Evolutionary conservation across 2,888 invertebrate genomes (phyloP), one percentile per base, ranked within the genome.

Genomic region (Panorpa germanica): DNA sequence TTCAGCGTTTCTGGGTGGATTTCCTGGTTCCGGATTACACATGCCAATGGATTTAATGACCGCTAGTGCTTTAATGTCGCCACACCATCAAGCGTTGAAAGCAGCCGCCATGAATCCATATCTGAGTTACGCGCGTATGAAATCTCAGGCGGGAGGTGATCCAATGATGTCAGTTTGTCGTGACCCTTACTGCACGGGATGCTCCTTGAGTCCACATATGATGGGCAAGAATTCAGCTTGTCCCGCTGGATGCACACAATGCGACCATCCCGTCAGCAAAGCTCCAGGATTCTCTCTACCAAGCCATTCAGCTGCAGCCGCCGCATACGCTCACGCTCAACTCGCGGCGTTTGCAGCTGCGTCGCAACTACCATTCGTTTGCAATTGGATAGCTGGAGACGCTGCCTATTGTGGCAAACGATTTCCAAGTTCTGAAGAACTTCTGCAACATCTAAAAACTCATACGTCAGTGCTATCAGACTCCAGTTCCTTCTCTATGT

Each of bases 171-270:
- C 83, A 15, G 64, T 73, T 19, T 90, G 90, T 49, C 65, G 88
- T 34, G 90, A 90, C 53, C 88, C 88, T 2, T 88, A 83, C 48
- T 91, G 90, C 51, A 82, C 82, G 1, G 86, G 86, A 31, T 90
- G 90, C 49, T 81, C 83, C 39, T 59, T 86, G 36, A 83, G 77
- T 55, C 78, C 82, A 34, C 80, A 81, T 50, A 61, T 76, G 43
- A 59, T 78, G 40, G 55, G 55, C 32, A 58, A 59, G 16, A 53
- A 54, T 2, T 64, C 66, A 37, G 59, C 66, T 4, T 88, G 86
- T 46, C 81, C 82, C 0, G 80, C 83, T 3, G 86, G 86, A 2
- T 88, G 88, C 48, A 65, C 76, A 8, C 86, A 88, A 48, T 90
- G 88, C 50, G 86, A 85, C 52, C 82, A 80, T 46, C 66, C 69